phyloP scores from a whole-genome alignment of 2,797 vertebrate species.

The Chromobotia macracanthus region DNA sequence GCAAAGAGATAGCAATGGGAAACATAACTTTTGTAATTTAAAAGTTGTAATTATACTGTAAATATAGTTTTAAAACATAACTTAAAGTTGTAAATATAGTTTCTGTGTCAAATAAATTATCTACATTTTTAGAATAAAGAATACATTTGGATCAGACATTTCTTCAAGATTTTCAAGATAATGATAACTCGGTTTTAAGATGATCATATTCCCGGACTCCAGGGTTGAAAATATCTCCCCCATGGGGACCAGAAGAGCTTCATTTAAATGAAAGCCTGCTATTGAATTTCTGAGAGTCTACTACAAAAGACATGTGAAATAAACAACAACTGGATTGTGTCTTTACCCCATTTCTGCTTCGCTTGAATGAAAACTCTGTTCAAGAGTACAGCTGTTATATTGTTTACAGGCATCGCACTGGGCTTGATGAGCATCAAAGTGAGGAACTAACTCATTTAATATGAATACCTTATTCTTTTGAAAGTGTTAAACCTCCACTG shows the following conservation, averaged over 20 bases:
- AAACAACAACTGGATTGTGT: no score
- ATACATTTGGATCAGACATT: not conserved
- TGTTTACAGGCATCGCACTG: constrained; percentile 20
- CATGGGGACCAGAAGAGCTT: constrained; percentile 21
- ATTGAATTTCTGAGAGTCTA: constrained; percentile 1
- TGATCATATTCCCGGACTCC: constrained; percentile 18
- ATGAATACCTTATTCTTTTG: not conserved
- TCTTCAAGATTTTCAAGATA: constrained; percentile 1
- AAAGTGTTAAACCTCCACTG: not conserved
- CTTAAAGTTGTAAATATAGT: no score
- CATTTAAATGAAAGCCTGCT: constrained; percentile 34
- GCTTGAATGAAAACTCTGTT: constrained; percentile 5
- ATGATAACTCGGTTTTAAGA: not conserved
- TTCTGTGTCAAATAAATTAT: not conserved
- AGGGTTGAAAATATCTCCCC: not conserved
- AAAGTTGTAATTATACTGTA: not conserved
- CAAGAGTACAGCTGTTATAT: not conserved
- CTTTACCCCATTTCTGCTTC: not conserved
- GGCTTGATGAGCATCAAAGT: not conserved
- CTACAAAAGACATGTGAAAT: not conserved
- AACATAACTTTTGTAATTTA: not conserved
- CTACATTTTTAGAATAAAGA: not conserved
- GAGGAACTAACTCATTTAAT: not conserved
- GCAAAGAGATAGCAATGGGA: not conserved
- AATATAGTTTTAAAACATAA: no score